Evolutionary conservation across 1,140 invertebrate genomes (phyloP).

Genomic region (Drosophila bifasciata): DNA sequence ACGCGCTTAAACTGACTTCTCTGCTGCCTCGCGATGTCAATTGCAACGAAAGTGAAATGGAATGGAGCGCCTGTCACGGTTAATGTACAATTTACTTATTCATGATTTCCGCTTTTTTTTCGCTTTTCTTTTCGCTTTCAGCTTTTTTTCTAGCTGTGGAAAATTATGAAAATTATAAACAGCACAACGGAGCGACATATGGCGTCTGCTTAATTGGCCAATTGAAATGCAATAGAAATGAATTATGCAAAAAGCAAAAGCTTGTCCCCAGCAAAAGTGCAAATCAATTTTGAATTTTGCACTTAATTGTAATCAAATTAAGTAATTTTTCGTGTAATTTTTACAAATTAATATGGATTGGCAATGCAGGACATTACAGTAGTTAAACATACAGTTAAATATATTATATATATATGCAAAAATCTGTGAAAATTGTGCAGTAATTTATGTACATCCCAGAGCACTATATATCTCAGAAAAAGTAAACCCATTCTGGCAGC

Average conservation of each 20-base stretch:
- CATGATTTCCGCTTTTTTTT: slow-evolving; percentile 6
- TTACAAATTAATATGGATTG: slow-evolving; percentile 15
- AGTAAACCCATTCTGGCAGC: neutral
- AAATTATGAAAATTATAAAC: slow-evolving; percentile 41
- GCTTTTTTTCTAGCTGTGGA: slow-evolving; percentile 30
- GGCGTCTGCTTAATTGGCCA: slow-evolving; percentile 64
- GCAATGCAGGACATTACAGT: slow-evolving; percentile 19
- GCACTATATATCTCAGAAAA: neutral
- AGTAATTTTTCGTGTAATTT: slow-evolving; percentile 11
- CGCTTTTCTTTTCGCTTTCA: neutral
- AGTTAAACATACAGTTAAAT: too few species aligned
- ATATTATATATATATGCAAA: too few species aligned
- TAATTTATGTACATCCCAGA: slow-evolving; percentile 2
- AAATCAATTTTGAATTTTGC: slow-evolving; percentile 35
- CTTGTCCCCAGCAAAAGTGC: slow-evolving; percentile 29
- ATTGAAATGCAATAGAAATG: slow-evolving; percentile 56
- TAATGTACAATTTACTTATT: slow-evolving; percentile 48
- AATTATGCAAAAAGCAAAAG: slow-evolving; percentile 64
- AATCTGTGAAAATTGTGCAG: neutral
- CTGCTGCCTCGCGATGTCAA: slow-evolving; percentile 55
- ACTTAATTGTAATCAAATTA: slow-evolving; percentile 41
- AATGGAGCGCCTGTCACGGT: slow-evolving; percentile 22
- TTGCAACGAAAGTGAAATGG: slow-evolving; percentile 63
- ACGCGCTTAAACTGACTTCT: slow-evolving; percentile 56
- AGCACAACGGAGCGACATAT: slow-evolving; percentile 1